phyloP scores from a whole-genome alignment of 2,888 invertebrate genomes.

The Dromius quadrimaculatus region DNA sequence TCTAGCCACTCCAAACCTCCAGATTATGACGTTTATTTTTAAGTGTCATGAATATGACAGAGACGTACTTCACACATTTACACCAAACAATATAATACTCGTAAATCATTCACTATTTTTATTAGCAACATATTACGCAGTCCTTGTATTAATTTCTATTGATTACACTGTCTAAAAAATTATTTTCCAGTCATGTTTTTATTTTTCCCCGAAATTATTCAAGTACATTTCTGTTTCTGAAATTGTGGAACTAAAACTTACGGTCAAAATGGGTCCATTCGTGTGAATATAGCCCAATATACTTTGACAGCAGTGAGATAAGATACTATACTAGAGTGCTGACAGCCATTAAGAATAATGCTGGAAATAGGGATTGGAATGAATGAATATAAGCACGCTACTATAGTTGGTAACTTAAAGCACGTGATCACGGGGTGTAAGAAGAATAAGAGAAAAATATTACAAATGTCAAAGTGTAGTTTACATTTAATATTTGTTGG shows the following conservation, averaged over 20 bases:
- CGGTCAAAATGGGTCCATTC: too few species aligned
- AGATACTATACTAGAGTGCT: too few species aligned
- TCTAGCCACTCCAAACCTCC: slow-evolving; percentile 38
- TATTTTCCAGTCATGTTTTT: slow-evolving; percentile 5
- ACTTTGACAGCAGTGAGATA: too few species aligned
- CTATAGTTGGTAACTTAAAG: too few species aligned
- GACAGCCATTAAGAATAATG: too few species aligned
- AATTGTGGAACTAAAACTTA: not conserved
- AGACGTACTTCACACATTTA: slow-evolving; percentile 1
- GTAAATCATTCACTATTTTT: not conserved
- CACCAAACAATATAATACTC: not conserved
- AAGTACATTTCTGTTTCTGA: slow-evolving; percentile 14
- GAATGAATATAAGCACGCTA: too few species aligned
- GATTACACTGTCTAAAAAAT: not conserved
- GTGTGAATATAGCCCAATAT: too few species aligned
- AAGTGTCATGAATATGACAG: slow-evolving; percentile 32
- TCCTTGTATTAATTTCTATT: slow-evolving; percentile 16
- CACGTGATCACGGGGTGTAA: slow-evolving; percentile 11
- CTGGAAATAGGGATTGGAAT: too few species aligned
- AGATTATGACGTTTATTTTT: slow-evolving; percentile 37
- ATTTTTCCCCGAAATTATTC: not conserved
- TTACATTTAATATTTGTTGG: slow-evolving; percentile 10
- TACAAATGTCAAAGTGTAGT: slow-evolving; percentile 28
- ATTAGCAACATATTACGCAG: not conserved
- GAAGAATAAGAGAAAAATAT: slow-evolving; percentile 17